Conservation (phyloP, 1,140 invertebrate genomes). For the Cydia splendana region DNA sequence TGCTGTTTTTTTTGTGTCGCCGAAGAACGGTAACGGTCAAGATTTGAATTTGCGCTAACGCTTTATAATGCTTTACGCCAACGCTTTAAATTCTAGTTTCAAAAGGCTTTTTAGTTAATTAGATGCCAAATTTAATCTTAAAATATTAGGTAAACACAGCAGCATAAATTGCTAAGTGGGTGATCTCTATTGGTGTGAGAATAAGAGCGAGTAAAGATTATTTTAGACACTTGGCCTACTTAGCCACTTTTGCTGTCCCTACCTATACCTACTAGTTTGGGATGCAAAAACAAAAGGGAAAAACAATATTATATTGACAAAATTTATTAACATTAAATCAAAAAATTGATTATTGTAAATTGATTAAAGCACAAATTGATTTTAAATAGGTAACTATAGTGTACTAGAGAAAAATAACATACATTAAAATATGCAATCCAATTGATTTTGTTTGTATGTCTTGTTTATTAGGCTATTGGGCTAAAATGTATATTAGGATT, state of each 20-base stretch:
- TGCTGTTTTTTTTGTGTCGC: neutral
- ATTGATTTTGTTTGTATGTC: neutral
- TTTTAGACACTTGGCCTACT: no score
- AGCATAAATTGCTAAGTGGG: no score
- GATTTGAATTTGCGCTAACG: neutral
- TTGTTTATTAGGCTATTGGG: neutral
- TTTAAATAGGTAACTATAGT: slow-evolving; percentile 6
- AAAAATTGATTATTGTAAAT: slow-evolving; percentile 18
- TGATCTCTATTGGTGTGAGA: no score
- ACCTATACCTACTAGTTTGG: neutral
- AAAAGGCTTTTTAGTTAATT: neutral
- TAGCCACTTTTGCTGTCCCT: no score
- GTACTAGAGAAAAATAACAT: neutral
- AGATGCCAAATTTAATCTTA: no score
- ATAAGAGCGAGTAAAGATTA: no score
- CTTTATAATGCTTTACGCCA: neutral
- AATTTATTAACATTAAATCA: slow-evolving; percentile 27
- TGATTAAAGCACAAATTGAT: slow-evolving; percentile 21
- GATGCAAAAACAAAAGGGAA: neutral
- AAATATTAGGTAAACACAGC: no score
- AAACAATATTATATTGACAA: neutral
- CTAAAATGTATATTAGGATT: neutral
- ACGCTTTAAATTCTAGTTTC: neutral
- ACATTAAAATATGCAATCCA: neutral
- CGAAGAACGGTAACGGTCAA: neutral